phyloP scores from a whole-genome alignment of 2,888 invertebrate species.

The Artemia sinica region DNA sequence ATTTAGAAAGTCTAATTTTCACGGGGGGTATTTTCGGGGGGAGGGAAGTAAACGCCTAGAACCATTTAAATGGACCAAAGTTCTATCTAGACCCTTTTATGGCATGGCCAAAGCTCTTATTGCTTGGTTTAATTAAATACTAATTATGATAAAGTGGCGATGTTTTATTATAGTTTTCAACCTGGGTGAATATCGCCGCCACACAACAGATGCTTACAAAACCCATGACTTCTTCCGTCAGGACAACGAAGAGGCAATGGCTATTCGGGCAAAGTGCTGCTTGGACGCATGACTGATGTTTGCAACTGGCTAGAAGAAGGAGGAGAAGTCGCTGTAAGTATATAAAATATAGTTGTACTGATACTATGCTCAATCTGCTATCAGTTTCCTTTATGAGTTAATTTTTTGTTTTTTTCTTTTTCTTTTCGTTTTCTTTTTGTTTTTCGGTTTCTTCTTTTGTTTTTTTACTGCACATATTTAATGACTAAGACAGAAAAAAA shows the following conservation, averaged over 20 bases:
- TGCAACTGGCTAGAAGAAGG: conserved; percentile 68
- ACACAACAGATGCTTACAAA: conserved; percentile 80
- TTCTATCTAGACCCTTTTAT: too few species aligned
- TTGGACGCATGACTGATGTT: conserved; percentile 79
- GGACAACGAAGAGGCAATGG: conserved; percentile 88
- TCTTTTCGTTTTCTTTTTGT: too few species aligned
- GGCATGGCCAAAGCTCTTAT: too few species aligned
- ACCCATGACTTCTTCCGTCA: conserved; percentile 94
- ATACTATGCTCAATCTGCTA: conserved; percentile 10
- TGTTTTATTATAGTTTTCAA: conserved; percentile 61
- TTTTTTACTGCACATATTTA: too few species aligned
- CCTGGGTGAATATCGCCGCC: conserved; percentile 90
- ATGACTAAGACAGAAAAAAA: too few species aligned
- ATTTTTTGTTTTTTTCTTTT: conserved; percentile 10
- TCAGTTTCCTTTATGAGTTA: neutral
- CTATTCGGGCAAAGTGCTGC: conserved; percentile 84
- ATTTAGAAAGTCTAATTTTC: too few species aligned
- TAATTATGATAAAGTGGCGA: too few species aligned
- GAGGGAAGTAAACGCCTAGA: too few species aligned
- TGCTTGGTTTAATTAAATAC: too few species aligned
- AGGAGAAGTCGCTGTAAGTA: conserved; percentile 80
- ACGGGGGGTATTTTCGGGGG: too few species aligned
- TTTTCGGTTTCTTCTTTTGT: too few species aligned
- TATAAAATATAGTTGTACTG: conserved; percentile 15
- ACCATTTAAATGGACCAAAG: too few species aligned